Base-by-base conservation (phyloP, 1,140 invertebrate species). In the Coenobita brevimanus region DNA sequence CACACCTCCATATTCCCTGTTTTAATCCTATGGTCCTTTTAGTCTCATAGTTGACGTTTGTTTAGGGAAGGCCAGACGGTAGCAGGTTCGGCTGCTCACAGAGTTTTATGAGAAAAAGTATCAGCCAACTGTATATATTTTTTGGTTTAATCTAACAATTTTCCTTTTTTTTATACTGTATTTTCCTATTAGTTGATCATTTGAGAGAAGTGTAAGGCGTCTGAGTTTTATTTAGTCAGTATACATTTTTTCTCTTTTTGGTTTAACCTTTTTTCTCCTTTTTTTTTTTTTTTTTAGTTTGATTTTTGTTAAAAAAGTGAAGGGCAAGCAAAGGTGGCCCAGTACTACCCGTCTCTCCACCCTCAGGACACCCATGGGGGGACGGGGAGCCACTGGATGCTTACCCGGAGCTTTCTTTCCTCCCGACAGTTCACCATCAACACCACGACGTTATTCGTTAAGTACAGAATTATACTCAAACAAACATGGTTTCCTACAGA, bases 1-100 rank as follows among this genome's bases (percentile, higher is more conserved):
- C n/a, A n/a, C n/a, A n/a, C n/a, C n/a, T n/a, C n/a, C n/a, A n/a
- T n/a, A n/a, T n/a, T n/a, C n/a, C n/a, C n/a, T n/a, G n/a, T n/a
- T n/a, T n/a, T n/a, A n/a, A n/a, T n/a, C n/a, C n/a, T n/a, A n/a
- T n/a, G n/a, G n/a, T n/a, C n/a, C n/a, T n/a, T n/a, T n/a, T 87
- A 87, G 64, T 87, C 36, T 80, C 76, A 38, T 80, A 80, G 75
- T 79, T 57, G 38, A 80, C 79, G 85, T 71, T 80, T 80, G 78
- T 78, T 62, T 50, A 87, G 85, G 85, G 85, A 87, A 87, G 85
- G 85, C 85, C 85, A 87, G 62, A 81, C 64, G 85, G 85, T 87
- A 87, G 85, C 85, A 87, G 85, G 71, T 62, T 87, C 85, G 85
- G 85, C 76, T 87, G 78, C 85, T 87, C 85, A 81, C 85, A 75